phyloP scores from a whole-genome alignment of 2,797 vertebrate genomes.

The Cuculus canorus region DNA sequence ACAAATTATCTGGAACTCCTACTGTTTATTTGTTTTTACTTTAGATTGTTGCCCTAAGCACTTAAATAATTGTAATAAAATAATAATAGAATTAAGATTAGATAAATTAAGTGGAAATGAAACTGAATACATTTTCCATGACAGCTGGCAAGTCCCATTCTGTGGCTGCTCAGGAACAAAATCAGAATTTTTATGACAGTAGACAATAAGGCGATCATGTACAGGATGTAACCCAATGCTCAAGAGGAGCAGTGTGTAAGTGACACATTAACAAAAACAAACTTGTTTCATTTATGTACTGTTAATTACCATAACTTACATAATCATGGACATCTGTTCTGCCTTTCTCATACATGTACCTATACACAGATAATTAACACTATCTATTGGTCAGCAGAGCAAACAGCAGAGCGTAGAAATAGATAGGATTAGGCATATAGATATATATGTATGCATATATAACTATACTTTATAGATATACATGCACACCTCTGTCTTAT shows the following conservation, averaged over 20 bases:
- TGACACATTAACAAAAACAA: slow-evolving; percentile 91
- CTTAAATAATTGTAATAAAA: slow-evolving; percentile 89
- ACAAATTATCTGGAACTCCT: slow-evolving; percentile 83
- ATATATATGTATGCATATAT: accelerated
- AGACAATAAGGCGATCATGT: slow-evolving; percentile 87
- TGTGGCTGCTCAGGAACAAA: slow-evolving; percentile 78
- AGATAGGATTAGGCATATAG: background rate
- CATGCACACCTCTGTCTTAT: background rate
- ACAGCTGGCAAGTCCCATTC: slow-evolving; percentile 87
- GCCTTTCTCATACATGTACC: slow-evolving; percentile 42
- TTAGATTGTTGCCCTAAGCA: slow-evolving; percentile 86
- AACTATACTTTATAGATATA: background rate
- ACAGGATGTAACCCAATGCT: slow-evolving; percentile 83
- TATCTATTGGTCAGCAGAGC: background rate
- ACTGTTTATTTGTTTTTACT: slow-evolving; percentile 88
- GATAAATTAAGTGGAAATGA: slow-evolving; percentile 89
- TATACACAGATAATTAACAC: slow-evolving; percentile 27
- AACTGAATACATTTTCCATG: slow-evolving; percentile 86
- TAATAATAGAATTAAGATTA: slow-evolving; percentile 87
- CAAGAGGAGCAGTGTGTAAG: slow-evolving; percentile 86
- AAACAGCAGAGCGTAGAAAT: background rate
- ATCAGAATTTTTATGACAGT: slow-evolving; percentile 81
- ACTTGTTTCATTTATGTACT: slow-evolving; percentile 85
- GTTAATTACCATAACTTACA: slow-evolving; percentile 84
- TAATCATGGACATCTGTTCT: slow-evolving; percentile 87